Evolutionary conservation across 2,797 vertebrate genomes (phyloP).

Genomic region (Pelobates cultripes): DNA sequence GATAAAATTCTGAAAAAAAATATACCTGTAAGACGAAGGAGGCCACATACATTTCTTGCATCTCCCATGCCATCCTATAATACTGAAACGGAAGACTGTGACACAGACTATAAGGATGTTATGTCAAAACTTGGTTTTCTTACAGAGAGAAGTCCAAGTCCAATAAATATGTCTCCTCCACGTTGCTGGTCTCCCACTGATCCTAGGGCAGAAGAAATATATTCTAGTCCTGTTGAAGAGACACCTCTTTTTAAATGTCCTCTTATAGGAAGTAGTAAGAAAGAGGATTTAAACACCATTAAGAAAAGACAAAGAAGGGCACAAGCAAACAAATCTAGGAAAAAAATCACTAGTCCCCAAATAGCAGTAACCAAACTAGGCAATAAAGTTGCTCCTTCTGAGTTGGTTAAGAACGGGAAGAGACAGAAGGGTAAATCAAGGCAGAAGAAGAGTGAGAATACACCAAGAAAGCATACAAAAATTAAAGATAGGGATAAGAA

Average conservation of each 20-base stretch:
- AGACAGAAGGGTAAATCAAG: slow-evolving; percentile 72
- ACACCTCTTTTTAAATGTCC: slow-evolving; percentile 75
- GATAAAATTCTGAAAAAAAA: slow-evolving; percentile 70
- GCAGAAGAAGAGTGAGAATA: slow-evolving; percentile 67
- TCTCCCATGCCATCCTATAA: slow-evolving; percentile 85
- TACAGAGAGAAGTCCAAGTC: slow-evolving; percentile 90
- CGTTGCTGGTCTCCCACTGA: slow-evolving; percentile 98
- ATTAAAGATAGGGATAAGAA: slow-evolving; percentile 64
- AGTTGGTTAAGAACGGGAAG: slow-evolving; percentile 68
- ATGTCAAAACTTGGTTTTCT: slow-evolving; percentile 97
- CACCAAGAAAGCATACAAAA: slow-evolving; percentile 65
- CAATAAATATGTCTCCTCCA: slow-evolving; percentile 87
- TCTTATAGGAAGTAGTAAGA: slow-evolving; percentile 66
- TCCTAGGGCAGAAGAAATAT: slow-evolving; percentile 78
- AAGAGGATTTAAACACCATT: slow-evolving; percentile 61
- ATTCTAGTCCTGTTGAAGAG: slow-evolving; percentile 78
- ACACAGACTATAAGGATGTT: slow-evolving; percentile 87
- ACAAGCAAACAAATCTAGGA: slow-evolving; percentile 78
- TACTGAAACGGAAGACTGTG: slow-evolving; percentile 86
- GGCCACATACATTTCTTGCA: slow-evolving; percentile 73
- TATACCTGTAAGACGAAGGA: slow-evolving; percentile 73
- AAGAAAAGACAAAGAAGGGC: slow-evolving; percentile 71
- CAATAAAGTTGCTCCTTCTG: slow-evolving; percentile 70
- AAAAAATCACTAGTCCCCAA: slow-evolving; percentile 68
- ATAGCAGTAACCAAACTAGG: slow-evolving; percentile 71